Conservation (phyloP, 2,888 invertebrate genomes). For the Synergus laeviventris region DNA sequence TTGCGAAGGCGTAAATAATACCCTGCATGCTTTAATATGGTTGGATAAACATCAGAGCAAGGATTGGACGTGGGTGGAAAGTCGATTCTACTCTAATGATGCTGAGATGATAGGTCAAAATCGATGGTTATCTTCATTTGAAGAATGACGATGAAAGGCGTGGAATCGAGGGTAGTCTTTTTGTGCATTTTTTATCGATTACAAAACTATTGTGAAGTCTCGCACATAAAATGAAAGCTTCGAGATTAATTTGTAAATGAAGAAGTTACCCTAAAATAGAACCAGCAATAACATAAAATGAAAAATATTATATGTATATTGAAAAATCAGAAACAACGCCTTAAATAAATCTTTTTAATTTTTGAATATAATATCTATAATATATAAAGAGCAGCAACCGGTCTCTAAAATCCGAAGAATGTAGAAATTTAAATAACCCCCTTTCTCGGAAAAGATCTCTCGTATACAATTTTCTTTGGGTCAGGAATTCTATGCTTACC, state of each 20-base stretch:
- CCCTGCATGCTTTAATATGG: conserved; percentile 40
- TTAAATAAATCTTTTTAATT: neutral
- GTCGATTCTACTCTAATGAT: conserved; percentile 53
- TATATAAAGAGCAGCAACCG: neutral
- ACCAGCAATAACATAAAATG: neutral
- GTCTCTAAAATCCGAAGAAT: neutral
- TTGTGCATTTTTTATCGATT: conserved; percentile 14
- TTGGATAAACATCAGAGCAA: conserved; percentile 42
- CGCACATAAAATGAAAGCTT: neutral
- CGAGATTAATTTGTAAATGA: neutral
- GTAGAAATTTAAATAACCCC: conserved; percentile 11
- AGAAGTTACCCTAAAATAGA: neutral
- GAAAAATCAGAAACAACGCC: neutral
- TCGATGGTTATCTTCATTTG: conserved; percentile 48
- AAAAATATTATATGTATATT: neutral
- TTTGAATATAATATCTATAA: neutral
- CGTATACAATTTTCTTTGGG: conserved; percentile 6
- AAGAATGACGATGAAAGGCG: conserved; percentile 48
- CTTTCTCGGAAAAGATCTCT: conserved; percentile 7
- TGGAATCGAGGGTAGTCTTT: conserved; percentile 42
- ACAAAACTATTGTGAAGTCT: neutral
- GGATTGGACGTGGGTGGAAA: conserved; percentile 48
- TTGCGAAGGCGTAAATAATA: conserved; percentile 50
- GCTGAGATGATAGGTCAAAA: conserved; percentile 50
- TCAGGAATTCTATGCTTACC: conserved; percentile 9